Percentiles rank a stretch among this genome's conserved stretches.
Conservation (phyloP, 2,797 vertebrate species). For the Podargus strigoides region DNA sequence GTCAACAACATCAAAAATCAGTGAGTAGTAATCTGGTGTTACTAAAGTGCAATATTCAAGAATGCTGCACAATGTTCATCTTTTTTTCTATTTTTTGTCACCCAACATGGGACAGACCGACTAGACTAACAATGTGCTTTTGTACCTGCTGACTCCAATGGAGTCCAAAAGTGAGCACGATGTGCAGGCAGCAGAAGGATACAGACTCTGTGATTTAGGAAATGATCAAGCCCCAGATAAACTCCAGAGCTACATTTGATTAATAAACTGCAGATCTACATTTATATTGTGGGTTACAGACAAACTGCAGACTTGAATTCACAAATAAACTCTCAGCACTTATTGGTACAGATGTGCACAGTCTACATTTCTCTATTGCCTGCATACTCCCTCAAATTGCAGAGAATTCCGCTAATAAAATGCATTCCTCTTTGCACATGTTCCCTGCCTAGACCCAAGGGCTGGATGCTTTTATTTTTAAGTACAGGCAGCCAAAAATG, state of each 20-base stretch:
- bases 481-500: neutral
- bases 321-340: neutral
- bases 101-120: neutral
- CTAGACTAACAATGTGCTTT: neutral
- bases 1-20: constrained; percentile 81
- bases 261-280: neutral
- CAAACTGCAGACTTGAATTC: neutral
- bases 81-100: neutral
- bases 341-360: neutral
- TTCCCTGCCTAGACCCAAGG: neutral
- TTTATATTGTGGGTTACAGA: neutral
- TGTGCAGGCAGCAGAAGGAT: neutral
- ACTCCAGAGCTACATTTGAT: neutral
- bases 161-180: neutral
- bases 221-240: neutral
- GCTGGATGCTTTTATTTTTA: neutral
- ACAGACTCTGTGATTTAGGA: neutral
- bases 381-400: neutral
- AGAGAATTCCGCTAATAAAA: neutral
- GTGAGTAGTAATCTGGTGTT: constrained; percentile 71
- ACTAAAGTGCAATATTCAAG: neutral
- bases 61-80: neutral
- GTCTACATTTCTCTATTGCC: neutral
- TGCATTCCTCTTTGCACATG: neutral
- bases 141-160: neutral